phyloP scores from a whole-genome alignment of 1,140 invertebrate genomes.

The Trachelipus rathkii region DNA sequence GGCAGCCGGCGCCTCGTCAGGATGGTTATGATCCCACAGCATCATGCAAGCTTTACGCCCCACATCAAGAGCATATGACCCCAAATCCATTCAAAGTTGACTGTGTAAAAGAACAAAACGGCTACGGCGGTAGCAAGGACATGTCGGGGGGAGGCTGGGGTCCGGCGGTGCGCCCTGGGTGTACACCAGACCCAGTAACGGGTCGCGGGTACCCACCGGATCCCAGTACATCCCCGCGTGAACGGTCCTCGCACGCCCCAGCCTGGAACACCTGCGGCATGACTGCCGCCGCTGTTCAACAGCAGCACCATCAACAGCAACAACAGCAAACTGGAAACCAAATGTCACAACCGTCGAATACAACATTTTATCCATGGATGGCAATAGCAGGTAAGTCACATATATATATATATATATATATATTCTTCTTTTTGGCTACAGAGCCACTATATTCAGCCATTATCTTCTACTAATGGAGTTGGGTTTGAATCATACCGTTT shows the following conservation, averaged over 20 bases:
- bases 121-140: conserved; percentile 46
- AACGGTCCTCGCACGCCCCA: conserved; percentile 62
- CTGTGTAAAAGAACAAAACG: conserved; percentile 48
- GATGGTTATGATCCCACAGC: conserved; percentile 69
- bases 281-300: conserved; percentile 57
- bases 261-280: conserved; percentile 77
- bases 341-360: conserved; percentile 47
- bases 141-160: conserved; percentile 43
- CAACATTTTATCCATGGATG: conserved; percentile 94
- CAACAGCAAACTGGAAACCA: conserved; percentile 78
- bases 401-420: not conserved
- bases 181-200: conserved; percentile 43
- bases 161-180: conserved; percentile 40
- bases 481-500: too few relatives aligned
- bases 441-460: not conserved
- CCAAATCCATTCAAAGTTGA: conserved; percentile 56
- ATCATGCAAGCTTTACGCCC: conserved; percentile 67
- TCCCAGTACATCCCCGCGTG: conserved; percentile 48
- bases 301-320: conserved; percentile 66
- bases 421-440: not conserved
- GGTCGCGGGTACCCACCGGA: conserved; percentile 51
- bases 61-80: conserved; percentile 61
- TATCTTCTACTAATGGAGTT: too few relatives aligned
- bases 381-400: conserved; percentile 85
- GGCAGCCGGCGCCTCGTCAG: conserved; percentile 61